Conservation (phyloP, 1,140 invertebrate species). For the Drosophila prosaltans region DNA sequence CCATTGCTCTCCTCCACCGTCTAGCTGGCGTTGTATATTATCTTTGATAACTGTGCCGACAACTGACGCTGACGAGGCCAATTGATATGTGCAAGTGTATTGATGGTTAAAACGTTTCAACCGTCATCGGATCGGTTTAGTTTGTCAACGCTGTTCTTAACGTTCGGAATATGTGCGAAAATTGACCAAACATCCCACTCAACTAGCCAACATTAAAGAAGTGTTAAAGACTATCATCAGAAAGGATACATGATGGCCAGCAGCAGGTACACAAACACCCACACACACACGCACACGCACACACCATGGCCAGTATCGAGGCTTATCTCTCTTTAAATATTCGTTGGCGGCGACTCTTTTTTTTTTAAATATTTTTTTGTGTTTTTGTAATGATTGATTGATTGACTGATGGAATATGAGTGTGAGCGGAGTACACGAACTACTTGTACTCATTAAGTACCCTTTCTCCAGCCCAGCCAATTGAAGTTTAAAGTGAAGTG, state of each 20-base stretch:
- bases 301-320: not conserved
- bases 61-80: constrained; percentile 39
- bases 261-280: not conserved
- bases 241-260: constrained; percentile 2
- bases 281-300: not conserved
- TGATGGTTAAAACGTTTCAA: constrained; percentile 74
- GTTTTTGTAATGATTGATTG: no score
- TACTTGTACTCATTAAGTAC: not conserved
- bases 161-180: constrained; percentile 63
- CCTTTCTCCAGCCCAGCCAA: not conserved
- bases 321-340: not conserved
- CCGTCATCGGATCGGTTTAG: constrained; percentile 62
- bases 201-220: constrained; percentile 16
- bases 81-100: constrained; percentile 51
- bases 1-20: constrained; percentile 26
- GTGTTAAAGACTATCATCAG: constrained; percentile 16
- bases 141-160: constrained; percentile 61
- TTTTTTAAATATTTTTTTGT: not conserved
- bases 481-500: constrained; percentile 1
- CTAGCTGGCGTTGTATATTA: constrained; percentile 40
- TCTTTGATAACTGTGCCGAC: constrained; percentile 49
- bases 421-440: not conserved
- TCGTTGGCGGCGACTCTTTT: not conserved
- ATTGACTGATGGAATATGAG: not conserved
- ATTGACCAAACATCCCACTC: constrained; percentile 12